These are phyloP conservation scores for Aspidiotus rigidus DNA, from an alignment of 2,888 invertebrate species.

Conservation along the genomic window DNA sequence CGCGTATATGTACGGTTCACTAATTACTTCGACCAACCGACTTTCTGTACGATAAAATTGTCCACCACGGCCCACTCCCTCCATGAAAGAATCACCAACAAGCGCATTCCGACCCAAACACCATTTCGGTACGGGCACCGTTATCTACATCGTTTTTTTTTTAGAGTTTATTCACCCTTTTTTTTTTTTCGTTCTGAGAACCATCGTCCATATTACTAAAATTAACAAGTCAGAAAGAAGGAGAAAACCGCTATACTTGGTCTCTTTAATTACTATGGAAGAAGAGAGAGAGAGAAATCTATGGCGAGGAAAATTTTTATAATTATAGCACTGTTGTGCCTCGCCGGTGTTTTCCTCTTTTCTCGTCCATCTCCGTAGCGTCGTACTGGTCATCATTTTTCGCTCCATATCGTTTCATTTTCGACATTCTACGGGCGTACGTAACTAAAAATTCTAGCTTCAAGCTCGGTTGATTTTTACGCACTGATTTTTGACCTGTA, in stretches of 20 bases:
- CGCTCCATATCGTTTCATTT: constrained; percentile 29
- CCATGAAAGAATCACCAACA: neutral
- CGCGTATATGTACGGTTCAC: neutral
- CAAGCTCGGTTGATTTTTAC: constrained; percentile 34
- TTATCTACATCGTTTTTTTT: constrained; percentile 12
- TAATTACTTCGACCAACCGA: neutral
- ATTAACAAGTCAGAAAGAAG: neutral
- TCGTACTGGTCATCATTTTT: constrained; percentile 24
- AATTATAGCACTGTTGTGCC: neutral
- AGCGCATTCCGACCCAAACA: neutral
- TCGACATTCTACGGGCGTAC: constrained; percentile 3
- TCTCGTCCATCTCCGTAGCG: neutral
- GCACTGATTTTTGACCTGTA: constrained; percentile 30
- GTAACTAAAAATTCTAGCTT: neutral
- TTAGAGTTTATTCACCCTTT: constrained; percentile 8
- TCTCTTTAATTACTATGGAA: neutral
- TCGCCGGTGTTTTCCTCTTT: neutral
- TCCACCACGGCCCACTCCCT: neutral
- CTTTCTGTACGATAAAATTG: neutral
- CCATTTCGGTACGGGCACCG: neutral
- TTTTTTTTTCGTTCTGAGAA: neutral
- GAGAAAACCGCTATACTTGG: neutral
- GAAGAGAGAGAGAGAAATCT: neutral
- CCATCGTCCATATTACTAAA: constrained; percentile 12
- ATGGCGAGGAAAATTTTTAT: constrained; percentile 4